Evolutionary conservation across 2,888 invertebrate species (phyloP).

Genomic region (Anarsia innoxiella): DNA sequence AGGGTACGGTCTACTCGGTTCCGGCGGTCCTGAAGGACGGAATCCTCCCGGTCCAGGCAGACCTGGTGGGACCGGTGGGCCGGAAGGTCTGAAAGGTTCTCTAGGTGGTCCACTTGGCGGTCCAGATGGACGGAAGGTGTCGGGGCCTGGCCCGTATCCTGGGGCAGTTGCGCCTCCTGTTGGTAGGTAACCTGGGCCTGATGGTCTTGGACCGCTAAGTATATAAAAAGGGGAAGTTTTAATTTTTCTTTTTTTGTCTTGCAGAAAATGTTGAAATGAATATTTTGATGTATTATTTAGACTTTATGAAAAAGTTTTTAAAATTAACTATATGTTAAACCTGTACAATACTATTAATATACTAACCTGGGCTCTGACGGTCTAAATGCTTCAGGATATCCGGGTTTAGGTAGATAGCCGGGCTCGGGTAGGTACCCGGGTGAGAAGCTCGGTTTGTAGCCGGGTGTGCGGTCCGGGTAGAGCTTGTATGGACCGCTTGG

Average conservation of each 20-base stretch:
- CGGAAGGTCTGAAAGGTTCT: neutral
- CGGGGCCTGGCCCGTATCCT: neutral
- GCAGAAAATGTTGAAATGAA: too few relatives aligned
- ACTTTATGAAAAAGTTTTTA: too few relatives aligned
- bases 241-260: neutral
- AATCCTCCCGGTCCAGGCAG: neutral
- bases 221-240: neutral
- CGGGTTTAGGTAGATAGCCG: too few relatives aligned
- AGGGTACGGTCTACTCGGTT: neutral
- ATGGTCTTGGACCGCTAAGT: conserved; percentile 2
- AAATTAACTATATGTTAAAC: too few relatives aligned
- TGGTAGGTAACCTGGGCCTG: conserved; percentile 9
- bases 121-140: neutral
- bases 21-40: neutral
- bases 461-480: conserved; percentile 27
- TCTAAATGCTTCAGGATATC: conserved; percentile 7
- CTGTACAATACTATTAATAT: too few relatives aligned
- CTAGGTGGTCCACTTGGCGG: neutral
- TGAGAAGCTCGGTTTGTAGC: conserved; percentile 19
- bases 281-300: too few relatives aligned
- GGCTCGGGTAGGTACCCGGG: conserved; percentile 14
- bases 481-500: conserved; percentile 31
- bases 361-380: conserved; percentile 5
- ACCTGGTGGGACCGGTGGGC: neutral
- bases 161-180: conserved; percentile 5